Evolutionary conservation across 2,888 invertebrate genomes (phyloP).

Genomic region (Tipula helvola): DNA sequence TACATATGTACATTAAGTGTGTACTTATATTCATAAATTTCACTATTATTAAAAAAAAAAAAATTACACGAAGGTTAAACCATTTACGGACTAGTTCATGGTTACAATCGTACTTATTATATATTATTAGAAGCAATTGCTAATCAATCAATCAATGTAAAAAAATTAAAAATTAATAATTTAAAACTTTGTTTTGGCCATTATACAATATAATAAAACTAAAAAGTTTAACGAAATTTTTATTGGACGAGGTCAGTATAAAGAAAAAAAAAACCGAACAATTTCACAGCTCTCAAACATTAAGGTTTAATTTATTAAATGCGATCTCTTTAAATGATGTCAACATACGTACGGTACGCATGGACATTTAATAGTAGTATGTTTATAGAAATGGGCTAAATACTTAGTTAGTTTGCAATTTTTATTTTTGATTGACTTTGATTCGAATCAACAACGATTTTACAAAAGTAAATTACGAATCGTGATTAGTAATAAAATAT

Average conservation of each 20-base stretch:
- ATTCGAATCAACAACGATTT: not conserved
- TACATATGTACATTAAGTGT: not conserved
- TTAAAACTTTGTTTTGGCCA: not conserved
- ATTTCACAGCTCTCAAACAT: not conserved
- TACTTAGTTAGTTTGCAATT: not conserved
- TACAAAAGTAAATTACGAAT: not conserved
- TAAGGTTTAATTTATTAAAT: not conserved
- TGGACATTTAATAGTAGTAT: not conserved
- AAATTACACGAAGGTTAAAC: not conserved
- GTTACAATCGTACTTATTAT: not conserved
- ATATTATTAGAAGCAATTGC: not conserved
- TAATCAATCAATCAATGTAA: not conserved
- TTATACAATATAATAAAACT: not conserved
- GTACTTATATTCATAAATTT: not conserved
- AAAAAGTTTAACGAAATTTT: not conserved
- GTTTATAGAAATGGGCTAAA: too few species aligned
- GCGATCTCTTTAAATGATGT: not conserved
- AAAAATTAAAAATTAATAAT: not conserved
- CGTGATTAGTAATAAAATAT: too few species aligned
- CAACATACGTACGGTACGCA: not conserved
- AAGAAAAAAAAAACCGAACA: not conserved
- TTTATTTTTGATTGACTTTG: not conserved
- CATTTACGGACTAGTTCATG: conserved; percentile 4
- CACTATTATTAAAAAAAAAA: not conserved
- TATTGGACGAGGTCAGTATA: not conserved